phyloP scores from a whole-genome alignment of 1,140 invertebrate genomes.

The Bathynomus jamesi region DNA sequence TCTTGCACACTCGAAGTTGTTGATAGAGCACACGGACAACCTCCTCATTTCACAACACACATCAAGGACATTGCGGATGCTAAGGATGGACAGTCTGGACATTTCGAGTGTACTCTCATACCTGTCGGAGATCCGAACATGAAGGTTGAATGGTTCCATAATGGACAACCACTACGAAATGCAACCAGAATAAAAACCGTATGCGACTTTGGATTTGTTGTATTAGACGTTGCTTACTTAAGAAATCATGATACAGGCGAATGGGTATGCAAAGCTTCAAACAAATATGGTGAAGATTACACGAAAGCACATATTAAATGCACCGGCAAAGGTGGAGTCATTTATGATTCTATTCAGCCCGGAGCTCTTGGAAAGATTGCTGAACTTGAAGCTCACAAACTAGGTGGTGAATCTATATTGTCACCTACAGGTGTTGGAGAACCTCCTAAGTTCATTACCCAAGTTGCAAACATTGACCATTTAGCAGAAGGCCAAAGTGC shows the following conservation, averaged over 20 bases:
- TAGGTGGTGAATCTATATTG: conserved; percentile 50
- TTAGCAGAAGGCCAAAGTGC: conserved; percentile 86
- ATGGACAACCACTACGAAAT: conserved; percentile 75
- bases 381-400: conserved; percentile 60
- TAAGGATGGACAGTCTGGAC: conserved; percentile 82
- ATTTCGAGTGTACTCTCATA: conserved; percentile 84
- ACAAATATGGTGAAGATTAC: conserved; percentile 79
- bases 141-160: conserved; percentile 93
- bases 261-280: conserved; percentile 79
- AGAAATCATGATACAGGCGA: conserved; percentile 89
- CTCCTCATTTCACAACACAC: conserved; percentile 78
- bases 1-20: conserved; percentile 72
- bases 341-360: conserved; percentile 86
- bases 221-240: conserved; percentile 88
- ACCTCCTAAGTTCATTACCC: conserved; percentile 82
- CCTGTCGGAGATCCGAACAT: conserved; percentile 89
- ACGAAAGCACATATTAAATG: conserved; percentile 74
- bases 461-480: conserved; percentile 69
- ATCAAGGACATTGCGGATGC: conserved; percentile 74
- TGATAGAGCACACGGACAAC: conserved; percentile 72
- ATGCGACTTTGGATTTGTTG: conserved; percentile 92
- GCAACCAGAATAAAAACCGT: conserved; percentile 87
- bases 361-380: conserved; percentile 83
- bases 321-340: conserved; percentile 77
- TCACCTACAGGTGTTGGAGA: conserved; percentile 55